These are phyloP conservation scores for Conus canariensis DNA, from an alignment of 2,888 invertebrate species.

Conservation along the genomic window DNA sequence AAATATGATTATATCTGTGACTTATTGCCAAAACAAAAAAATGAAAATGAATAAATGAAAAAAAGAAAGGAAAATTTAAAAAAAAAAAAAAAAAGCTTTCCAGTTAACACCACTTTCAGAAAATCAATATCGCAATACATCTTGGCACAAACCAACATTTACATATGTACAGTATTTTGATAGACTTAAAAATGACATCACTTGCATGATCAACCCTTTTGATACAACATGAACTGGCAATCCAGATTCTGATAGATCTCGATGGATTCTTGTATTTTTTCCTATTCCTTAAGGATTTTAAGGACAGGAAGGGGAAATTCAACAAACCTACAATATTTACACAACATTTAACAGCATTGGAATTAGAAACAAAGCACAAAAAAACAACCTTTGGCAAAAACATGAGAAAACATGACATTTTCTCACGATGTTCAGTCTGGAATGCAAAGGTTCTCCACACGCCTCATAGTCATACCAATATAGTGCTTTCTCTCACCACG, in stretches of 20 bases:
- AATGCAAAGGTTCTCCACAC: conserved; percentile 25
- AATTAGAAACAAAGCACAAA: conserved; percentile 19
- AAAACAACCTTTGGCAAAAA: conserved; percentile 24
- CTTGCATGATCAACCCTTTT: conserved; percentile 39
- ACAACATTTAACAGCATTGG: conserved; percentile 41
- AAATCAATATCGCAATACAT: conserved; percentile 13
- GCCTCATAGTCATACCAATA: background rate
- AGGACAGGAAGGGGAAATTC: background rate
- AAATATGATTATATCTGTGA: background rate
- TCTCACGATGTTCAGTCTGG: conserved; percentile 28
- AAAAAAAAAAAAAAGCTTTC: background rate
- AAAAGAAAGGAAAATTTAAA: too few species aligned
- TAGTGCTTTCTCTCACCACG: background rate
- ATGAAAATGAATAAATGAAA: background rate
- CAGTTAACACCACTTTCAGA: conserved; percentile 20
- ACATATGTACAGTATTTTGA: conserved; percentile 34
- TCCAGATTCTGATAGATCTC: conserved; percentile 16
- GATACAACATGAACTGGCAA: conserved; percentile 26
- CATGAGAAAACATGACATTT: conserved; percentile 16
- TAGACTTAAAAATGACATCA: conserved; percentile 5
- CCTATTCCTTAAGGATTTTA: background rate
- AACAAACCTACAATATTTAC: background rate
- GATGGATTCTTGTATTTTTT: background rate
- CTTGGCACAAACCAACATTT: conserved; percentile 24
- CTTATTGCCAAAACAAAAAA: conserved; percentile 36